Conservation (phyloP, 2,113 vertebrate species). For the Coptodon rendalli region DNA sequence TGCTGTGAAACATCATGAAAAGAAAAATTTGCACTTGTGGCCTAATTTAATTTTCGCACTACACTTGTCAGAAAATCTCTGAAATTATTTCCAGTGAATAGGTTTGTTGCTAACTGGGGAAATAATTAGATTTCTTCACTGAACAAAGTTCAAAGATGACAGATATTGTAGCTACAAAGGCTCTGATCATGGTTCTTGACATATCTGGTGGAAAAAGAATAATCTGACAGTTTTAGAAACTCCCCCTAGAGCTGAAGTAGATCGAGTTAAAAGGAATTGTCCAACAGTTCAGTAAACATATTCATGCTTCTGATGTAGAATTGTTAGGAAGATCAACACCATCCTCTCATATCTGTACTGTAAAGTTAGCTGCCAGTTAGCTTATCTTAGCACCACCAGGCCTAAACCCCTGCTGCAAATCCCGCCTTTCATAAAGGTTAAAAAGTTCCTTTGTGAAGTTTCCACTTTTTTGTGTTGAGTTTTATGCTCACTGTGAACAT, state of each 20-base stretch:
- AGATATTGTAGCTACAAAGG: not conserved
- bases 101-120: not conserved
- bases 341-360: not conserved
- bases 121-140: constrained; percentile 9
- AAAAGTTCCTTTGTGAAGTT: not conserved
- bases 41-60: not conserved
- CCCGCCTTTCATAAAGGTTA: not conserved
- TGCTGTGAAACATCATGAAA: not conserved
- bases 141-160: not conserved
- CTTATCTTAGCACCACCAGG: not conserved
- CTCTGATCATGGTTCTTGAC: not conserved
- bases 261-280: not conserved
- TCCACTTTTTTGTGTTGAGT: not conserved
- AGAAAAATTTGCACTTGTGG: not conserved
- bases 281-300: not conserved
- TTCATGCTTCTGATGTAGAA: not conserved
- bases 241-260: not conserved
- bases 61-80: not conserved
- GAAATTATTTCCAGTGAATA: not conserved
- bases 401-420: not conserved
- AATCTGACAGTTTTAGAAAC: not conserved
- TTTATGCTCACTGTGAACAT: not conserved
- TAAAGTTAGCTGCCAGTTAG: not conserved
- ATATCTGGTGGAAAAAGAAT: not conserved
- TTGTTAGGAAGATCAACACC: not conserved